Evolutionary conservation across 2,797 vertebrate species (phyloP).

Genomic region (Phyllotis vaccarum): DNA sequence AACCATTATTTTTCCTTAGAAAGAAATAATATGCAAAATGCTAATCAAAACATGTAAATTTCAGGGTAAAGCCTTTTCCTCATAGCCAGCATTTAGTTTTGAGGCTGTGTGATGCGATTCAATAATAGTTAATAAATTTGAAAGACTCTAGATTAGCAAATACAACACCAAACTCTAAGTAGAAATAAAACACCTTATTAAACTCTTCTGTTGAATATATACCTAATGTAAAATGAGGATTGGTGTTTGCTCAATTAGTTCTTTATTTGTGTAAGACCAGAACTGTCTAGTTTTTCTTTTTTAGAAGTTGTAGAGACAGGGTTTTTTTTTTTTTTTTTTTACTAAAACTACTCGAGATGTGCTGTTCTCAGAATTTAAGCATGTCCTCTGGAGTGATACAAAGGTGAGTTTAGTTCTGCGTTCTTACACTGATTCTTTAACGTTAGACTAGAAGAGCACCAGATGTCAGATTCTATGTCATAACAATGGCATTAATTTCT

Average conservation of each 20-base stretch:
- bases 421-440: neutral
- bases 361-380: neutral
- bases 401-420: neutral
- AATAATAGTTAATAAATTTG: slow-evolving; percentile 9
- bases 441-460: neutral
- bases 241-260: neutral
- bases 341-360: neutral
- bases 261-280: neutral
- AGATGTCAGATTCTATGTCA: neutral
- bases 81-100: neutral
- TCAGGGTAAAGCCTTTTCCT: neutral
- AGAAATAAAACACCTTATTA: neutral
- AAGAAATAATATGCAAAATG: neutral
- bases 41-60: slow-evolving; percentile 26
- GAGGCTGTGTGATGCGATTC: neutral
- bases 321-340: too few species aligned
- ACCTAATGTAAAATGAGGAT: neutral
- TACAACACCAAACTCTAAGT: neutral
- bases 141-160: neutral
- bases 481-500: too few species aligned
- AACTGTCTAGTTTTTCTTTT: neutral
- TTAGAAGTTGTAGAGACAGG: neutral
- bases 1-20: neutral
- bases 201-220: neutral
- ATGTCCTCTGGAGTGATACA: neutral